Percentiles rank a stretch among this genome's conserved stretches.
These are phyloP conservation scores for Carassius auratus DNA, from an alignment of 2,113 vertebrate genomes.

Conservation along the genomic window DNA sequence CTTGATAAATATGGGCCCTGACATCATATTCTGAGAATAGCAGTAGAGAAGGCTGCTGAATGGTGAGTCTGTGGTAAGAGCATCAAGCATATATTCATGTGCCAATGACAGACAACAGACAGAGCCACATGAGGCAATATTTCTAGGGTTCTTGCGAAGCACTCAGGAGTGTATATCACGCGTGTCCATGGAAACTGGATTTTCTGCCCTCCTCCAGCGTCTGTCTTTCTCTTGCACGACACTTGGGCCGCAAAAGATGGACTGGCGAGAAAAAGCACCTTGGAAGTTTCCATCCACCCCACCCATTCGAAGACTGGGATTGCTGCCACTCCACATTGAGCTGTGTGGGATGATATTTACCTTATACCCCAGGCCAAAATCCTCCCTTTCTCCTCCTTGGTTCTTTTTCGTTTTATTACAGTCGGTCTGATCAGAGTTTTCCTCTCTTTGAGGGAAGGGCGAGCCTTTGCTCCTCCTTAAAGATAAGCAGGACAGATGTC, in stretches of 20 bases:
- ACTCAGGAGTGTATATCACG: constrained; percentile 30
- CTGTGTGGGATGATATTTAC: constrained; percentile 72
- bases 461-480: constrained; percentile 17
- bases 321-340: constrained; percentile 59
- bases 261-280: constrained; percentile 40
- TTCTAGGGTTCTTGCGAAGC: constrained; percentile 45
- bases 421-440: constrained; percentile 60
- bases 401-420: constrained; percentile 9
- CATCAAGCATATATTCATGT: constrained; percentile 5
- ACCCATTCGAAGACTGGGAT: constrained; percentile 49
- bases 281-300: constrained; percentile 68
- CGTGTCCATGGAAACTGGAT: constrained; percentile 45
- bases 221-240: constrained; percentile 15
- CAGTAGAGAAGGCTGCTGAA: constrained; percentile 23
- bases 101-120: constrained; percentile 39
- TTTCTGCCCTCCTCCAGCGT: constrained; percentile 9
- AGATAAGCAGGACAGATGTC: constrained; percentile 13
- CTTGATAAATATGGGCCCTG: not conserved
- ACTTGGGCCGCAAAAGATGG: not conserved
- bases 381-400: constrained; percentile 26
- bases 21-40: constrained; percentile 40
- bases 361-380: constrained; percentile 49
- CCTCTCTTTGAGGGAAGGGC: constrained; percentile 14
- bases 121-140: constrained; percentile 37
- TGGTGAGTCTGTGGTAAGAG: not conserved